Evolutionary conservation across 2,888 invertebrate species (phyloP).

Genomic region (Ophioninae sp.): DNA sequence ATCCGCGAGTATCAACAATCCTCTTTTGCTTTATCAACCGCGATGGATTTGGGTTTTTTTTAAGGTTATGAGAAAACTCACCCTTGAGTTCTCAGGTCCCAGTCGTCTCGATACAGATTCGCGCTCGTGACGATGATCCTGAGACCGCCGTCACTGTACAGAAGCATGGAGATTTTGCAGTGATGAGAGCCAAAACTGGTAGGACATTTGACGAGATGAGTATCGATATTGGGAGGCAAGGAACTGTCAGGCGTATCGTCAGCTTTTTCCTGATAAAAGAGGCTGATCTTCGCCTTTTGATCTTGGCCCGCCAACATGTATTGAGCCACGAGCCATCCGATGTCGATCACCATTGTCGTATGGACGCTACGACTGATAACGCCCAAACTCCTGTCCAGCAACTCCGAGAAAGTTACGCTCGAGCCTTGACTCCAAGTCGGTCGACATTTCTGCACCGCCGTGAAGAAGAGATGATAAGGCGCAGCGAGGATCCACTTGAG

Average conservation of each 20-base stretch:
- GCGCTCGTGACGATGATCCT: slow-evolving; percentile 95
- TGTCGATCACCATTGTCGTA: slow-evolving; percentile 96
- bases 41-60: slow-evolving; percentile 50
- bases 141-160: slow-evolving; percentile 91
- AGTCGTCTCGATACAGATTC: slow-evolving; percentile 94
- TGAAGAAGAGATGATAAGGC: slow-evolving; percentile 90
- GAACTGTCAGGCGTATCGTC: slow-evolving; percentile 20
- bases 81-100: slow-evolving; percentile 97
- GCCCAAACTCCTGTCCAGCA: slow-evolving; percentile 90
- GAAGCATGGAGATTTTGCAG: slow-evolving; percentile 91
- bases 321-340: slow-evolving; percentile 93
- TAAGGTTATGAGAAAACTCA: slow-evolving; percentile 74
- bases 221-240: slow-evolving; percentile 70
- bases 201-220: slow-evolving; percentile 69
- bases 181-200: slow-evolving; percentile 75
- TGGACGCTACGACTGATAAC: slow-evolving; percentile 89
- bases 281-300: slow-evolving; percentile 78
- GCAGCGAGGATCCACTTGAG: slow-evolving; percentile 85
- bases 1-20: background rate
- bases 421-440: slow-evolving; percentile 86
- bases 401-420: slow-evolving; percentile 88
- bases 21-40: background rate
- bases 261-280: slow-evolving; percentile 55
- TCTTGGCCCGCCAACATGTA: slow-evolving; percentile 90
- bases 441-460: slow-evolving; percentile 85